These are phyloP conservation scores for Meleagris gallopavo DNA, from an alignment of 2,113 vertebrate species.

Conservation along the genomic window DNA sequence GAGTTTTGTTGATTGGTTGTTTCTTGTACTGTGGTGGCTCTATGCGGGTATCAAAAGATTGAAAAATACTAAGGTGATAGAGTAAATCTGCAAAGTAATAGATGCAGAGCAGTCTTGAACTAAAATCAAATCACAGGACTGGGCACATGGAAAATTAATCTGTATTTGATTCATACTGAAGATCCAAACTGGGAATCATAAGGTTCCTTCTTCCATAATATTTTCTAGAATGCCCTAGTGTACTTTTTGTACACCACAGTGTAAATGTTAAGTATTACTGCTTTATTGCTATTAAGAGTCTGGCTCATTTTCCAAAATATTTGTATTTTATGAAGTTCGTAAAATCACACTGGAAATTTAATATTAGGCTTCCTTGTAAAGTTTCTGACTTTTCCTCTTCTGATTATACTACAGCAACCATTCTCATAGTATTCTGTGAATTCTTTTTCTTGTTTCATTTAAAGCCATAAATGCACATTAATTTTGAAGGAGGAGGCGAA, in stretches of 20 bases:
- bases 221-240: background rate
- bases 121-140: background rate
- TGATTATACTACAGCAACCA: background rate
- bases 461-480: background rate
- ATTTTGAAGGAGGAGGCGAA: background rate
- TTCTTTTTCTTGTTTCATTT: constrained; percentile 40
- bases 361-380: constrained; percentile 5
- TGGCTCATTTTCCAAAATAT: constrained; percentile 13
- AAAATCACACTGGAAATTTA: constrained; percentile 32
- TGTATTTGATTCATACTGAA: constrained; percentile 41
- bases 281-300: constrained; percentile 26
- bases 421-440: constrained; percentile 35
- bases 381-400: constrained; percentile 23
- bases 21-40: background rate
- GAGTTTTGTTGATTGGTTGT: background rate
- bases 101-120: background rate
- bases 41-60: background rate
- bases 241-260: background rate
- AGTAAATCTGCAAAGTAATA: background rate
- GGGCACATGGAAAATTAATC: background rate
- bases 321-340: background rate
- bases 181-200: constrained; percentile 24
- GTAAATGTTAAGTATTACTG: constrained; percentile 23
- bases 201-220: background rate
- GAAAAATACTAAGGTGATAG: background rate